phyloP scores from a whole-genome alignment of 53 echinoderm and acorn worm species.

The Crossaster papposus region DNA sequence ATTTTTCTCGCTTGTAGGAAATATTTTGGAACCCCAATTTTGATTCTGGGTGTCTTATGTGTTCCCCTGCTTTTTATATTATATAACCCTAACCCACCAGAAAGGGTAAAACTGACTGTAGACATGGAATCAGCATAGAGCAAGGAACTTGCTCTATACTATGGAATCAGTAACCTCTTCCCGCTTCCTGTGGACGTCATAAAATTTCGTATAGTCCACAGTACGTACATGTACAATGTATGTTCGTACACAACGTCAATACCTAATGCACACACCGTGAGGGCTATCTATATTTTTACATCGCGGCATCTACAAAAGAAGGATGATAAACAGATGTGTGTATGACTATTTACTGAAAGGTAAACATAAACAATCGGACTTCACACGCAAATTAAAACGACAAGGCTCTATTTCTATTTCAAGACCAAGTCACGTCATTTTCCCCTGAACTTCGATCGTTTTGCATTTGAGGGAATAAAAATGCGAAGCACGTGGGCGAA shows the following conservation, averaged over 20 bases:
- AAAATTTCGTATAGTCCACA: no score
- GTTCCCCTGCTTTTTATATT: no score
- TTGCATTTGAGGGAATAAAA: background rate
- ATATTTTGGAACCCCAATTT: no score
- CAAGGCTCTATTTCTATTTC: constrained; percentile 1
- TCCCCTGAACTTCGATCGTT: constrained; percentile 3
- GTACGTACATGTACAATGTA: no score
- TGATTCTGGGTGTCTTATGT: no score
- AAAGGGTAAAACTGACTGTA: no score
- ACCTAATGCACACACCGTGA: background rate
- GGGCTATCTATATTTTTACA: constrained; percentile 25
- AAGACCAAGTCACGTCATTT: background rate
- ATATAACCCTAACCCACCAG: no score
- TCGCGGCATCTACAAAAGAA: constrained; percentile 31
- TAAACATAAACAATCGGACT: constrained; percentile 42
- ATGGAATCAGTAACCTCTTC: no score
- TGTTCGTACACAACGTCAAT: constrained; percentile 18
- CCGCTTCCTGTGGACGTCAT: no score
- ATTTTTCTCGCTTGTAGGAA: no score
- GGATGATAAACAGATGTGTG: constrained; percentile 15
- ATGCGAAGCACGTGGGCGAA: background rate
- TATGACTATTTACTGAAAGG: constrained; percentile 28
- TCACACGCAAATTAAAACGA: constrained; percentile 21
- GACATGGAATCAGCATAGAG: no score
- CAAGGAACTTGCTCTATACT: no score